phyloP scores from a whole-genome alignment of 2,113 vertebrate species.

The Centropus unirufus region DNA sequence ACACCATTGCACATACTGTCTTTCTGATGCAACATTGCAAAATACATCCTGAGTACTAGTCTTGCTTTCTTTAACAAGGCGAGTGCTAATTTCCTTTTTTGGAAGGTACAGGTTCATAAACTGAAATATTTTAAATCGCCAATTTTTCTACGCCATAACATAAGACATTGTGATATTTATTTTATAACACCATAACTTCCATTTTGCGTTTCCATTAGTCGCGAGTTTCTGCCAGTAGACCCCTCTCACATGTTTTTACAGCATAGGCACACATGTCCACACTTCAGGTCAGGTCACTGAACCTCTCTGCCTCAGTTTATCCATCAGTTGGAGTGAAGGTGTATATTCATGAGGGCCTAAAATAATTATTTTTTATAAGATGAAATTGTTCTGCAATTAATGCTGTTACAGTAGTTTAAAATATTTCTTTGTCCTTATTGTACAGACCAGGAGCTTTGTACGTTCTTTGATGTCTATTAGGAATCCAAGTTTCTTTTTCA shows the following conservation, averaged over 20 bases:
- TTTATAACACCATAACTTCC: neutral
- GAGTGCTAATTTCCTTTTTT: neutral
- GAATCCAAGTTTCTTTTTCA: neutral
- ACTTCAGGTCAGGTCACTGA: neutral
- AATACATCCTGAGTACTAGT: slow-evolving; percentile 38
- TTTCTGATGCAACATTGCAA: slow-evolving; percentile 45
- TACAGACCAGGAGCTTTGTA: neutral
- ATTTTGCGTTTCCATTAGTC: neutral
- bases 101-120: neutral
- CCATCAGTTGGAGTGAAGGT: neutral
- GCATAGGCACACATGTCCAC: neutral
- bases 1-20: slow-evolving; percentile 13
- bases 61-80: slow-evolving; percentile 14
- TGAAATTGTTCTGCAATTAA: neutral
- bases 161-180: neutral
- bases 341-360: neutral
- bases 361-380: neutral
- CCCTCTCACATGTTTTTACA: neutral
- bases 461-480: neutral
- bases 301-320: neutral
- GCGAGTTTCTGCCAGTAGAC: neutral
- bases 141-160: neutral
- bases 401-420: neutral
- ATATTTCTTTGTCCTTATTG: neutral
- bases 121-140: neutral